Evolutionary conservation across 2,888 invertebrate species (phyloP).

Genomic region (Gibbula magus): DNA sequence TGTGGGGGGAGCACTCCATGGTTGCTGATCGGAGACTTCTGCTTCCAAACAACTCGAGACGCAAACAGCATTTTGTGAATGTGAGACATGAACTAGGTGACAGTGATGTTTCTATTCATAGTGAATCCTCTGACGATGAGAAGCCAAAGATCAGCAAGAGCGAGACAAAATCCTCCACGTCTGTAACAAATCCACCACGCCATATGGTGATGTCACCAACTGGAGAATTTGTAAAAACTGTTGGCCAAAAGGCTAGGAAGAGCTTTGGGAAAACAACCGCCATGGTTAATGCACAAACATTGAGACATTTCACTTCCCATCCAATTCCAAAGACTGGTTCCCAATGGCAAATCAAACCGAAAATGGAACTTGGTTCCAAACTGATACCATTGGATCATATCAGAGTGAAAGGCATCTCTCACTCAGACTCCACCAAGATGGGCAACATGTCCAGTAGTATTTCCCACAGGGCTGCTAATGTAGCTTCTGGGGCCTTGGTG

Average conservation of each 20-base stretch:
- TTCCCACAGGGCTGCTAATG: too few relatives aligned
- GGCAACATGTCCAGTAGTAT: too few relatives aligned
- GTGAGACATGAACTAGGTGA: constrained; percentile 16
- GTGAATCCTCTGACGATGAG: background rate
- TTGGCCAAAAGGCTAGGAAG: background rate
- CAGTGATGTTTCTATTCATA: background rate
- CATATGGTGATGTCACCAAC: constrained; percentile 14
- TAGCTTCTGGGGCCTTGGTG: too few relatives aligned
- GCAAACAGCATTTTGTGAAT: constrained; percentile 26
- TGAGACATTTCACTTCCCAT: constrained; percentile 15
- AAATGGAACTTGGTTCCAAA: too few relatives aligned
- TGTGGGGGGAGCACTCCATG: constrained; percentile 26
- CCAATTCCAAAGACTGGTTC: background rate
- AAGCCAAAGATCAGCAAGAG: background rate
- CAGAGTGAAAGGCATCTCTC: too few relatives aligned
- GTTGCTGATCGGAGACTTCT: constrained; percentile 26
- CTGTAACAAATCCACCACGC: too few relatives aligned
- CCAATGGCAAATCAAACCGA: too few relatives aligned
- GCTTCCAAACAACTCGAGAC: constrained; percentile 37
- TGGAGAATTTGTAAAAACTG: background rate
- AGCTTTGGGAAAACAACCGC: background rate
- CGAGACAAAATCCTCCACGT: too few relatives aligned
- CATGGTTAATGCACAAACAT: background rate
- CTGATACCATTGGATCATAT: too few relatives aligned
- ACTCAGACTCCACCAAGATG: too few relatives aligned